Evolutionary conservation across 2,888 invertebrate genomes (phyloP).

Genomic region (Trichacis sp.): DNA sequence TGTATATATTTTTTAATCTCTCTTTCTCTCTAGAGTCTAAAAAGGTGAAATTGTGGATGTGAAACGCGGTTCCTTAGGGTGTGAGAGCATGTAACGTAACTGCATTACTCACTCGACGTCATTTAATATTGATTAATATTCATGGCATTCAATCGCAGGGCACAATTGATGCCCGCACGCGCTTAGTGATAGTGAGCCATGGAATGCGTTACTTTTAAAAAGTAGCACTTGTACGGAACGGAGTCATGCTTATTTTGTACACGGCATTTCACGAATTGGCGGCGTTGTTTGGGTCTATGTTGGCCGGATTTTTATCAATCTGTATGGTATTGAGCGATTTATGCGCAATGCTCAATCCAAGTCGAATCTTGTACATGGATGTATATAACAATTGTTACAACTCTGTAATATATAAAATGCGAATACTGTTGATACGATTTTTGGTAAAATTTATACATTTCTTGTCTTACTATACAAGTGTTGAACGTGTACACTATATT

Average conservation of each 20-base stretch:
- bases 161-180: slow-evolving; percentile 27
- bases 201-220: slow-evolving; percentile 2
- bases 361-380: slow-evolving; percentile 8
- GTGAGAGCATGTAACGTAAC: too few relatives aligned
- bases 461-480: too few relatives aligned
- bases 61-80: slow-evolving; percentile 3
- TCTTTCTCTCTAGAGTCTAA: too few relatives aligned
- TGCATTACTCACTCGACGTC: slow-evolving; percentile 36
- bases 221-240: neutral
- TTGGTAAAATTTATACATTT: too few relatives aligned
- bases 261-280: neutral
- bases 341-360: neutral
- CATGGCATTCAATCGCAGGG: slow-evolving; percentile 39
- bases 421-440: too few relatives aligned
- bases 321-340: too few relatives aligned
- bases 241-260: slow-evolving; percentile 3
- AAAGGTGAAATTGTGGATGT: neutral
- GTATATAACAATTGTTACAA: slow-evolving; percentile 26
- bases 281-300: neutral
- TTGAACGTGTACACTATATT: too few relatives aligned
- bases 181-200: slow-evolving; percentile 23
- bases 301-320: neutral
- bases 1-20: too few relatives aligned
- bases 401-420: slow-evolving; percentile 22
- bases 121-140: slow-evolving; percentile 30